A percentile compares a stretch with the other conserved stretches of the same genome.
phyloP scores from a whole-genome alignment of 1,140 invertebrate genomes.

The Atta texana region DNA sequence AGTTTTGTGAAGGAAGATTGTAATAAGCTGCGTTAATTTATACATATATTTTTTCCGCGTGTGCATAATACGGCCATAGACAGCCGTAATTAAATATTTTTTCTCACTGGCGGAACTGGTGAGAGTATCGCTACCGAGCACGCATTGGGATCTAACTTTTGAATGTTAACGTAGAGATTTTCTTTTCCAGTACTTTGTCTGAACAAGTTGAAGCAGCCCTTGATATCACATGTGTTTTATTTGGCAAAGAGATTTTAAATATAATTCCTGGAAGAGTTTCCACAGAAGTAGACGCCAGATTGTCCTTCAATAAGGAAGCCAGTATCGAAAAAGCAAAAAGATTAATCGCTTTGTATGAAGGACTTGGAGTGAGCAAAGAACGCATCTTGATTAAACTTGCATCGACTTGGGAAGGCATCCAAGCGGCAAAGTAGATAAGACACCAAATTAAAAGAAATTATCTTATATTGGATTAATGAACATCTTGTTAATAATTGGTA shows the following conservation, averaged over 20 bases:
- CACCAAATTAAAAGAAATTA: neutral
- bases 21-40: too few relatives aligned
- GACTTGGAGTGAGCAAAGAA: slow-evolving; percentile 95
- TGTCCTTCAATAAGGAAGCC: slow-evolving; percentile 97
- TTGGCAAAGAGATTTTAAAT: slow-evolving; percentile 98
- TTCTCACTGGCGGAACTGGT: too few relatives aligned
- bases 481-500: slow-evolving; percentile 21
- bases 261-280: slow-evolving; percentile 99
- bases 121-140: too few relatives aligned
- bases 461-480: neutral
- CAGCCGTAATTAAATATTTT: too few relatives aligned
- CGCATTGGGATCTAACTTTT: too few relatives aligned
- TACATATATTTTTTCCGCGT: too few relatives aligned
- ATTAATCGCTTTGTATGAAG: slow-evolving; percentile 96
- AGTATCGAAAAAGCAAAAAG: slow-evolving; percentile 96
- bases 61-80: too few relatives aligned
- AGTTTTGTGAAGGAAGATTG: too few relatives aligned
- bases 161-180: neutral
- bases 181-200: slow-evolving; percentile 87
- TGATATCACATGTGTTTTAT: slow-evolving; percentile 97
- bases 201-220: slow-evolving; percentile 93
- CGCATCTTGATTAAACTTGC: slow-evolving; percentile 98
- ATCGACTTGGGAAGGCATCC: slow-evolving; percentile 99
- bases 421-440: slow-evolving; percentile 94
- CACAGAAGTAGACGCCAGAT: slow-evolving; percentile 99